Evolutionary conservation across 1,140 invertebrate genomes (phyloP).

Genomic region (Zaprionus gabonicus): DNA sequence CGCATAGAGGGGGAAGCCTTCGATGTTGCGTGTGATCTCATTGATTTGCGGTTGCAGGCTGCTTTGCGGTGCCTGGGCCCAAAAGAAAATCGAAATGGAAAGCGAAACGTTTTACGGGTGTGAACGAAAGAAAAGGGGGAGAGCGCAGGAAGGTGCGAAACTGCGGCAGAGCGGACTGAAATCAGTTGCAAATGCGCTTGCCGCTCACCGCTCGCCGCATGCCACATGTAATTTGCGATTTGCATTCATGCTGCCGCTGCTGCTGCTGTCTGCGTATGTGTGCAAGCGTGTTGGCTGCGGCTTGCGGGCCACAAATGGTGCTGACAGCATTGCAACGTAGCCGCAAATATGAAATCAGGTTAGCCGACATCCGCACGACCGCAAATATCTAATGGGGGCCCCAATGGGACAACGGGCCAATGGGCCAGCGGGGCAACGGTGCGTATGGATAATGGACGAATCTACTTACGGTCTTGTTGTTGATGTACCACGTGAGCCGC

Average conservation of each 20-base stretch:
- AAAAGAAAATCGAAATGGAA: constrained; percentile 22
- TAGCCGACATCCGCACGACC: neutral
- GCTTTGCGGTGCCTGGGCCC: constrained; percentile 60
- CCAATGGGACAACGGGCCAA: neutral
- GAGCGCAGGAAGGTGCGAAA: neutral
- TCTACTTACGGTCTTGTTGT: constrained; percentile 82
- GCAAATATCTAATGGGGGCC: constrained; percentile 35
- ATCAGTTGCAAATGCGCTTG: constrained; percentile 17
- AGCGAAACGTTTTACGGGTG: neutral
- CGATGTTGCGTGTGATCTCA: constrained; percentile 73
- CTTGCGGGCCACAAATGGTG: constrained; percentile 18
- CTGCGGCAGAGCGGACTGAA: neutral
- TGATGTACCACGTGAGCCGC: constrained; percentile 85
- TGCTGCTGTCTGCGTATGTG: neutral
- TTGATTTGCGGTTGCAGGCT: constrained; percentile 78
- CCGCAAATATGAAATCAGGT: constrained; percentile 36
- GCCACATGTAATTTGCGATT: constrained; percentile 32
- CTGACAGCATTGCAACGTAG: constrained; percentile 20
- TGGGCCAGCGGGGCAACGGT: constrained; percentile 3
- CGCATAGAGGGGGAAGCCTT: constrained; percentile 74
- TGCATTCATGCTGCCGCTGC: constrained; percentile 11
- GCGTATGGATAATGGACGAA: constrained; percentile 5
- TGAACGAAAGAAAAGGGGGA: neutral
- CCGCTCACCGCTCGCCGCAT: constrained; percentile 8
- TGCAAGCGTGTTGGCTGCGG: constrained; percentile 12